Evolutionary conservation across 2,888 invertebrate species (phyloP), one percentile per base, ranked within the genome.

Genomic region (Spisula subtruncata): DNA sequence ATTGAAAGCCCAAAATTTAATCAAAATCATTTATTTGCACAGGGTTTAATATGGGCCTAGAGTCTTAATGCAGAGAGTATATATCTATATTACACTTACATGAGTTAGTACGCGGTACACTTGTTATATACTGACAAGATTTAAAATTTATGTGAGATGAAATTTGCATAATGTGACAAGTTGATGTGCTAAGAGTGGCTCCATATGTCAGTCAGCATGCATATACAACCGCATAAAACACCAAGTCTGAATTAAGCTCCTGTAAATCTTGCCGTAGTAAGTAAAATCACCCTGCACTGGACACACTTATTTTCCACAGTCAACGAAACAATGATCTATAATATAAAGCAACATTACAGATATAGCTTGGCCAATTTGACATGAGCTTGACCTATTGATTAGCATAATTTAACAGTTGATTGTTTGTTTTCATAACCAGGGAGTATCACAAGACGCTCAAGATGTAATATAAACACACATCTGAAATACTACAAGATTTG

Each of bases 131-230:
- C 75, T 75, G 75, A 35, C 75, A 75, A 35, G 35, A 75, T 75
- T 75, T 75, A 35, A 75, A 66, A 75, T 75, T 75, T 75, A 75
- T 75, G 75, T 29, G 18, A 18, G 16, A 32, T 10, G 20, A 75
- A 75, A 75, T 75, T 75, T 75, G 75, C 75, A 75, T 75, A 75
- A 75, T 35, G 75, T 75, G 75, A 75, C 75, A 75, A 32, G 75
- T 18, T 41, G 10, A 14, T 75, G 35, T 10, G 75, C 32, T 75
- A 18, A 29, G 32, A 35, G 16, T 35, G 32, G 14, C 16, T 32
- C 35, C 12, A 75, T 5, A 18, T 75, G 75, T 75, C 75, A 75
- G 32, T 75, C 18, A 75, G 2, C 41, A 41, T 41, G 41, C 41
- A 41, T 41, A 41, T 41, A 41, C 41, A 25, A 18, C 32, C 8